phyloP scores from a whole-genome alignment of 2,888 invertebrate species.

The Melanotus villosus region DNA sequence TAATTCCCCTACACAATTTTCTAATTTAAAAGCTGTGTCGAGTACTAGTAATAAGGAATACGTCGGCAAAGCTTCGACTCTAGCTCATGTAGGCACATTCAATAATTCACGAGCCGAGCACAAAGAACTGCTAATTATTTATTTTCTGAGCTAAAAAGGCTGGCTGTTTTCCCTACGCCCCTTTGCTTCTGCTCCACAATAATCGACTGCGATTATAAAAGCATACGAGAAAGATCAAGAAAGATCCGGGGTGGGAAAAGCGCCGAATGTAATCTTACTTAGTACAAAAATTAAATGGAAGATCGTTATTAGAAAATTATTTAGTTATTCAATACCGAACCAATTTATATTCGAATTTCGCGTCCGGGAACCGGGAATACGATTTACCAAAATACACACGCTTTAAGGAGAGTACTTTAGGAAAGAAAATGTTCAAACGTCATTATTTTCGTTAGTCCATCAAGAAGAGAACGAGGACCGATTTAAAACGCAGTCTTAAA shows the following conservation, averaged over 20 bases:
- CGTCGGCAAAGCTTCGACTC: conserved; percentile 42
- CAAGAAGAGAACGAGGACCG: conserved; percentile 33
- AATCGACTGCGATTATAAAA: conserved; percentile 45
- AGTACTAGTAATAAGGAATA: conserved; percentile 46
- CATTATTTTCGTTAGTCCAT: conserved; percentile 36
- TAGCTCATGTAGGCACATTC: conserved; percentile 50
- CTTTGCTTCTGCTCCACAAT: conserved; percentile 39
- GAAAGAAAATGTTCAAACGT: conserved; percentile 28
- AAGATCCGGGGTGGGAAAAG: conserved; percentile 1
- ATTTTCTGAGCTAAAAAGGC: conserved; percentile 55
- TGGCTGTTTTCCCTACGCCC: conserved; percentile 42
- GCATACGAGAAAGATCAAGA: conserved; percentile 41
- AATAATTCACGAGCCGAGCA: conserved; percentile 53
- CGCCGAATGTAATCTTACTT: not conserved
- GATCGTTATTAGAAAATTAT: no score
- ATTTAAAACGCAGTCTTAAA: conserved; percentile 36
- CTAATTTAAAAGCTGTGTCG: conserved; percentile 47
- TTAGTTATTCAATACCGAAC: no score
- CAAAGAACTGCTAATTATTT: conserved; percentile 56
- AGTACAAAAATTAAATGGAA: no score
- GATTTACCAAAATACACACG: not conserved
- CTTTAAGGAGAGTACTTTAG: conserved; percentile 2
- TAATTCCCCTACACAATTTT: conserved; percentile 40
- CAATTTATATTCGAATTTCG: not conserved
- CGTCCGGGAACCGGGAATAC: not conserved